Base-by-base conservation (phyloP, 2,113 vertebrate species). In the Holacanthus passer region DNA sequence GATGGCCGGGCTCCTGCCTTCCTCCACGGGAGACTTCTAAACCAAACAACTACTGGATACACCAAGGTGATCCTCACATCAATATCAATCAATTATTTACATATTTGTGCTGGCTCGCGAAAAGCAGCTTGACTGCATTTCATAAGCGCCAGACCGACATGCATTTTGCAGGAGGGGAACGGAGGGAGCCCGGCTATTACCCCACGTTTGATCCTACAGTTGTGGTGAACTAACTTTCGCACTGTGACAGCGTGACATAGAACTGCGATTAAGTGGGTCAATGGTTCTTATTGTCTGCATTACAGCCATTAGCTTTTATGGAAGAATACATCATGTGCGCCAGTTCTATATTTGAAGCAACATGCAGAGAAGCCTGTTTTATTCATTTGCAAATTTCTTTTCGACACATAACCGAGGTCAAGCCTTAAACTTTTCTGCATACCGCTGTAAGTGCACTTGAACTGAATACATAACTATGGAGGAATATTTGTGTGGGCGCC, bases 61-160 rank as follows among this genome's bases (percentile, higher is more conserved):
- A 81, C 73, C 27, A 14, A 81, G 73, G 76, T 76, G 81, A 87
- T 91, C 88, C 85, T 82, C 41, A 55, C 88, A 80, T 88, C 84
- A 41, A 87, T 84, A 85, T 58, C 50, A 62, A 90, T 93, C 89
- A 89, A 92, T 93, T 87, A 93, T 93, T 94, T 77, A 92, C 81
- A 84, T 83, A 90, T 87, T 85, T 86, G 77, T 45, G 81, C 78
- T 35, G 72, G 76, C 81, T 85, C 32, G 79, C 8, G 22, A 87
- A 93, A 87, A 87, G 68, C 85, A 58, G 73, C 83, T 55, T 31
- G 27, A 69, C 71, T 85, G 78, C 73, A 70, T 90, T 83, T 90
- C 63, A 74, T 27, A 65, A 82, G 89, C 82, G 89, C 83, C 3
- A 93, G 92, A 94, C 93, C 6, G 19, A 32, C 77, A 89, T 93